These are phyloP conservation scores for Porphyrio hochstetteri DNA, from an alignment of 2,113 vertebrate species.

Conservation along the genomic window DNA sequence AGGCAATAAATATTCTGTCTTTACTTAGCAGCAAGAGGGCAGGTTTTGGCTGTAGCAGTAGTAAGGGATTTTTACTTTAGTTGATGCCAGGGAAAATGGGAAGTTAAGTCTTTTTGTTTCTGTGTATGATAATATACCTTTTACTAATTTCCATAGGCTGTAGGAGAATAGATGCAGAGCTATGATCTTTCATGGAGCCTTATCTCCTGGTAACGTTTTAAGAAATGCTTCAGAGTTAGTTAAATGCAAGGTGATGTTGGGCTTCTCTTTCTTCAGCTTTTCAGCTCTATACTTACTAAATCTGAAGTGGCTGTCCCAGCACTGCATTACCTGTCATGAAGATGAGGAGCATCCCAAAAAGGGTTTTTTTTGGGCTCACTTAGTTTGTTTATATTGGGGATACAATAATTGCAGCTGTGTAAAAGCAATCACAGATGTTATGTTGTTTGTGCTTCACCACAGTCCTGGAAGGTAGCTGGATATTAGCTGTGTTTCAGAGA, in stretches of 20 bases:
- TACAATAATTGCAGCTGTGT: neutral
- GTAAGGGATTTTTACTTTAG: neutral
- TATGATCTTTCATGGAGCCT: neutral
- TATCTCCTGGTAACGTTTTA: neutral
- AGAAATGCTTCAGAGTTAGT: neutral
- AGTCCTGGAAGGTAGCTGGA: neutral
- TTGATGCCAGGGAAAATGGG: neutral
- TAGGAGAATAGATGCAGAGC: neutral
- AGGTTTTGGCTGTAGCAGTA: neutral
- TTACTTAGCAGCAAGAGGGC: neutral
- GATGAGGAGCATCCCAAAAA: neutral
- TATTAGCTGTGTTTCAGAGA: neutral
- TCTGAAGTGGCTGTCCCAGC: neutral
- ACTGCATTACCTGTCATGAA: neutral
- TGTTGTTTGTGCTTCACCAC: neutral
- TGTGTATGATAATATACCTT: neutral
- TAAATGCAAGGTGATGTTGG: neutral
- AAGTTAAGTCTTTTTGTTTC: neutral
- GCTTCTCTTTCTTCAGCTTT: neutral
- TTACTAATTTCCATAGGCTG: neutral
- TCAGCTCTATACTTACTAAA: neutral
- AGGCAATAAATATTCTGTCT: neutral
- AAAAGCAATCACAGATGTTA: neutral
- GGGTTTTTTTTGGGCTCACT: neutral
- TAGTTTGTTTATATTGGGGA: neutral